Evolutionary conservation across 2,888 invertebrate genomes (phyloP).

Genomic region (Trachelus tabidus): DNA sequence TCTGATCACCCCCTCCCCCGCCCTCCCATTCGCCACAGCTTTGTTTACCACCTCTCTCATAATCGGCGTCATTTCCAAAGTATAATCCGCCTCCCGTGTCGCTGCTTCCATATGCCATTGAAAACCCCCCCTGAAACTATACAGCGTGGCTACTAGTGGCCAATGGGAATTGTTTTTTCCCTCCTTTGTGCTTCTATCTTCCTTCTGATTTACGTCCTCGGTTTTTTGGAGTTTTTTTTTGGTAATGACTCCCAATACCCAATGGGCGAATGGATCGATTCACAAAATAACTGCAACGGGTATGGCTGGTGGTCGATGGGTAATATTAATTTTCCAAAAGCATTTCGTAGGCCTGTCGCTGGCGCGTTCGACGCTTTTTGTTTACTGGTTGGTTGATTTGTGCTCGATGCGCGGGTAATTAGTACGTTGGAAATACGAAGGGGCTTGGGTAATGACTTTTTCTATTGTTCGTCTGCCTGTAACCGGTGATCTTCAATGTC

Average conservation of each 20-base stretch:
- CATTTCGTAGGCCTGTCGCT: neutral
- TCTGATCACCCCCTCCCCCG: neutral
- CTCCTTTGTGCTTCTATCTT: constrained; percentile 4
- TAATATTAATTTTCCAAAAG: neutral
- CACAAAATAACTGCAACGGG: constrained; percentile 6
- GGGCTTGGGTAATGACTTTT: neutral
- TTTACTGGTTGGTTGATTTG: neutral
- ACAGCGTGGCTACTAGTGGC: neutral
- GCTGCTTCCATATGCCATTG: neutral
- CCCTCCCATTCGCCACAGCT: neutral
- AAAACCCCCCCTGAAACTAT: neutral
- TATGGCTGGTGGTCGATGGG: neutral
- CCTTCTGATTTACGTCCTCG: neutral
- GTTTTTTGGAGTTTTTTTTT: constrained; percentile 28
- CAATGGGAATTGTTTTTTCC: constrained; percentile 22
- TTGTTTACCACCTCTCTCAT: constrained; percentile 2
- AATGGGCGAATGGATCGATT: constrained; percentile 37
- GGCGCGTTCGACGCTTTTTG: neutral
- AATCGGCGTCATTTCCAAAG: neutral
- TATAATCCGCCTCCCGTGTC: neutral
- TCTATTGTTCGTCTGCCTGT: neutral
- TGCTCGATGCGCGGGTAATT: neutral
- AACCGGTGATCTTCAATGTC: neutral
- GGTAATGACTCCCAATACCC: constrained; percentile 41
- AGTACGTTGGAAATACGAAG: neutral